phyloP scores from a whole-genome alignment of 2,888 invertebrate genomes.

The Harpagoxenus sublaevis region DNA sequence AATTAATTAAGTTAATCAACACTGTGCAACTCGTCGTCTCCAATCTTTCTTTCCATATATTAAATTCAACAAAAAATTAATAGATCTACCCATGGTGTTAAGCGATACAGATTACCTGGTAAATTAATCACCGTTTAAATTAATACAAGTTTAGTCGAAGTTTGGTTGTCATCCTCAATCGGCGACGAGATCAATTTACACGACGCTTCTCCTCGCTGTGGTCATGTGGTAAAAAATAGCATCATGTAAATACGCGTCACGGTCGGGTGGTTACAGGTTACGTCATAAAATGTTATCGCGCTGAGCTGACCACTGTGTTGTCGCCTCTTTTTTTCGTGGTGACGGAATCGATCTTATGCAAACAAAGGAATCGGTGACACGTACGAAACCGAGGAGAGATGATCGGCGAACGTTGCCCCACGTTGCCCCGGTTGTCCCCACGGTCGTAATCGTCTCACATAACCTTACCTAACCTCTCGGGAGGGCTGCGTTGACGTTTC shows the following conservation, averaged over 20 bases:
- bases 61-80: too few species aligned
- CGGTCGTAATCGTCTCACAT: slow-evolving; percentile 53
- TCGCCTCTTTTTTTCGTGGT: slow-evolving; percentile 54
- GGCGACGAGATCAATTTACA: neutral
- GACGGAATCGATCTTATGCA: slow-evolving; percentile 9
- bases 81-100: too few species aligned
- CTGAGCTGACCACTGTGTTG: slow-evolving; percentile 66
- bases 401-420: slow-evolving; percentile 53
- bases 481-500: slow-evolving; percentile 50
- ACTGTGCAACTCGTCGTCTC: too few species aligned
- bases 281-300: slow-evolving; percentile 67
- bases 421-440: slow-evolving; percentile 56
- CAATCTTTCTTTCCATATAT: too few species aligned
- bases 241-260: neutral
- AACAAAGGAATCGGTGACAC: slow-evolving; percentile 16
- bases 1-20: too few species aligned
- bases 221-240: neutral
- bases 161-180: neutral
- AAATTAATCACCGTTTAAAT: too few species aligned
- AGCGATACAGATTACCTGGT: too few species aligned
- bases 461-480: slow-evolving; percentile 54
- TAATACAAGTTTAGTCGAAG: neutral
- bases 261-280: slow-evolving; percentile 46
- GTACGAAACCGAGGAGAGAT: slow-evolving; percentile 62
- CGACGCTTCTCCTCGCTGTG: neutral